Base-by-base conservation (phyloP, 2,888 invertebrate genomes). In the Melinopterus prodromus region DNA sequence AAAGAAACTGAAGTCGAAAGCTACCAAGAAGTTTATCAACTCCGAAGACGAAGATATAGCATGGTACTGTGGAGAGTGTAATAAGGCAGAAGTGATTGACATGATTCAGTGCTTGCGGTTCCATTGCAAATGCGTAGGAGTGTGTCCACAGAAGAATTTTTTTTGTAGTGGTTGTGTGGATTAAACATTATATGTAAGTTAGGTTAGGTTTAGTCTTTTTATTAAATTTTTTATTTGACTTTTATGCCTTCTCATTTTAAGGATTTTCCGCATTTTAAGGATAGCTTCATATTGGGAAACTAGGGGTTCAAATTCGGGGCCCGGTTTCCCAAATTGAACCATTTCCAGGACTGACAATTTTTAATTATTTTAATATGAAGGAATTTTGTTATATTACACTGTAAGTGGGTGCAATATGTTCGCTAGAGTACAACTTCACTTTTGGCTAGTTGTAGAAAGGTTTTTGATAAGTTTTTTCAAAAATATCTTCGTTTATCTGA, bases 61-160 rank as follows among this genome's bases (percentile, higher is more conserved):
- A 74, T 74, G 74, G 26, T 74, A 74, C n/a, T 74, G 5, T 74
- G n/a, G n/a, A 35, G 36, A 36, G 35, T 74, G 74, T 74, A 74
- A 74, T 16, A 26, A 74, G n/a, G 37, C 70, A 38, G 15, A 78
- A 71, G 26, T 14, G n/a, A 71, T 35, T 6, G 71, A 78, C 5
- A 78, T 78, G 78, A 71, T 78, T n/a, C 78, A 71, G 15, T 78
- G 78, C 72, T 70, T 72, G 72, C 72, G 74, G 78, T 12, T 38
- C 15, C 78, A 78, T 12, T 37, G 72, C 53, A 16, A 72, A 72
- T 78, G 78, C 16, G 72, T 72, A 6, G 69, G 74, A 36, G 78
- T 72, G 6, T 5, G 35, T 16, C 35, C 26, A 74, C 37, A 6
- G 35, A 74, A 37, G 16, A 74, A 74, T 16, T 74, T 74, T 74